Conservation (phyloP, 2,113 vertebrate genomes). For the Ceyx margarethae region DNA sequence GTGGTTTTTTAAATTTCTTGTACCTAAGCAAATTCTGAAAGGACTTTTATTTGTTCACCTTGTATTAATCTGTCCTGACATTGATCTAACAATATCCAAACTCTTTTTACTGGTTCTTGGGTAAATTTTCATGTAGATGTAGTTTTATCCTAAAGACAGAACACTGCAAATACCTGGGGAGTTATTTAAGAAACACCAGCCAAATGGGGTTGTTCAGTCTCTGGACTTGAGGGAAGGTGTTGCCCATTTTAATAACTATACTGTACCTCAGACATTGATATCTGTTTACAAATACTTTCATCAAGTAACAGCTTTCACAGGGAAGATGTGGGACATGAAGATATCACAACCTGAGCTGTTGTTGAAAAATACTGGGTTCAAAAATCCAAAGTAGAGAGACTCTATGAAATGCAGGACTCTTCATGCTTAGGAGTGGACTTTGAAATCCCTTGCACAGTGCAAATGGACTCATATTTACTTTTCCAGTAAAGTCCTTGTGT, state of each 20-base stretch:
- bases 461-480: not conserved
- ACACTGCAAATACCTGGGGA: not conserved
- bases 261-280: not conserved
- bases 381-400: not conserved
- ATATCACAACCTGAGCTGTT: not conserved
- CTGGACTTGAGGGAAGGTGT: not conserved
- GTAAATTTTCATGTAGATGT: not conserved
- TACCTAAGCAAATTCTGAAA: not conserved
- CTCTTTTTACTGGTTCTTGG: not conserved
- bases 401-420: not conserved
- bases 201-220: not conserved
- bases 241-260: not conserved
- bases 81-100: not conserved
- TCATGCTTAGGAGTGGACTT: not conserved
- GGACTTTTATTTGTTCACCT: not conserved
- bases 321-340: not conserved
- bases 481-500: not conserved
- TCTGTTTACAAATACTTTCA: not conserved
- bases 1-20: not conserved
- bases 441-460: not conserved
- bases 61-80: not conserved
- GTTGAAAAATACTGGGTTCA: not conserved
- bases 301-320: not conserved
- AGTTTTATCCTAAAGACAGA: not conserved
- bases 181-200: not conserved